Percentiles rank a stretch among this genome's conserved stretches.
These are phyloP conservation scores for Opisthocomus hoazin DNA, from an alignment of 2,113 vertebrate species.

Conservation along the genomic window DNA sequence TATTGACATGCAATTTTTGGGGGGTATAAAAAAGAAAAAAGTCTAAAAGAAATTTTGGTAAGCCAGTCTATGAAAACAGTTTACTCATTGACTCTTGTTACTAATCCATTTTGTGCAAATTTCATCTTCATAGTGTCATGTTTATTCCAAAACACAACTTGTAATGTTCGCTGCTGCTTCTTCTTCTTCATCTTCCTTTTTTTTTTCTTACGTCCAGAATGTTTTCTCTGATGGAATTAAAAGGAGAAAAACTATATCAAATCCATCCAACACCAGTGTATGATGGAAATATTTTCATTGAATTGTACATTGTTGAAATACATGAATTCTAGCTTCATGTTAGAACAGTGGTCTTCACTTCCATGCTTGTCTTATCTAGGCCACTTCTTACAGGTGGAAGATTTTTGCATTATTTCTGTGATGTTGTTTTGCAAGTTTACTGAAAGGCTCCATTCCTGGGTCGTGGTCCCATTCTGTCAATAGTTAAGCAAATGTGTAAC, in stretches of 20 bases:
- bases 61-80: neutral
- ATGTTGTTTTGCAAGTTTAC: neutral
- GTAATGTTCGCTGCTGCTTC: neutral
- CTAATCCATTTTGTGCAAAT: neutral
- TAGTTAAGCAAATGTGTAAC: neutral
- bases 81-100: neutral
- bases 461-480: neutral
- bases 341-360: neutral
- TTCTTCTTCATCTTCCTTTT: too few relatives aligned
- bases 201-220: neutral
- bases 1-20: neutral
- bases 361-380: neutral
- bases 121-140: neutral
- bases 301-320: neutral
- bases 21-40: neutral
- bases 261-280: rapidly evolving
- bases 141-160: neutral
- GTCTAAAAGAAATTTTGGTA: neutral
- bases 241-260: neutral
- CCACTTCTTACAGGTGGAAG: neutral
- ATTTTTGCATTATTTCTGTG: neutral
- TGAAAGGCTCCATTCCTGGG: neutral
- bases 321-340: neutral
- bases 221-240: neutral
- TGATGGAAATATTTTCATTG: neutral